Evolutionary conservation across 2,797 vertebrate genomes (phyloP), one percentile per base, ranked within the genome.

Genomic region (Limosa lapponica): DNA sequence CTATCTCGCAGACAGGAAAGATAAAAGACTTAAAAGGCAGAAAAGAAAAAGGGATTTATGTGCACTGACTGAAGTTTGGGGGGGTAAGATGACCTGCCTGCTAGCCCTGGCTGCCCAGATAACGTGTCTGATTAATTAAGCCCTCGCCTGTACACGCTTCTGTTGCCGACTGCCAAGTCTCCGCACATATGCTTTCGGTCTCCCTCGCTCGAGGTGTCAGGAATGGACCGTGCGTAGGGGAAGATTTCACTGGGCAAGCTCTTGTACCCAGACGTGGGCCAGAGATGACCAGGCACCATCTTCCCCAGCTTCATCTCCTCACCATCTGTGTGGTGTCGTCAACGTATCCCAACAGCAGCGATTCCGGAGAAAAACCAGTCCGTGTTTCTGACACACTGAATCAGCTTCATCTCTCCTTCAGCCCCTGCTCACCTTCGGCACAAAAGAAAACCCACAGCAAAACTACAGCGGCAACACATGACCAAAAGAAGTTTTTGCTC

Each of bases 221-320:
- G 28, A 25, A 37, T 16, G 62, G 32, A 66, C 74, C 4, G 1
- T 6, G 4, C 0, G 1, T 1, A 13, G 0, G 0, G 27, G 20
- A 44, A 19, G 28, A 61, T 59, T 49, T 17, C 18, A 2, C 58
- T 48, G 71, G 81, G 8, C 2, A 52, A 39, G 58, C 10, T 36
- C 44, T 34, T 73, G 57, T 59, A 66, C 43, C 55, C 54, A 55
- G 81, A 62, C 3, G 0, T 0, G 1, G 62, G 55, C 13, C 75
- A 80, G 81, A 32, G 59, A 13, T 36, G 66, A 18, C 67, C 82
- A 82, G 85, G 8, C 78, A 52, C 67, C 67, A 59, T 49, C 73
- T 67, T 16, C 52, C 57, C 0, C 0, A 39, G 48, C 44, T 77
- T 55, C 30, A 3, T 30, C 88, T 84, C 77, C 93, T 66, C 36